A percentile compares a stretch with the other conserved stretches of the same genome.
These are phyloP conservation scores for Epizoanthus rinbou DNA, from an alignment of 92 coral and sea anemone genomes.

Conservation along the genomic window DNA sequence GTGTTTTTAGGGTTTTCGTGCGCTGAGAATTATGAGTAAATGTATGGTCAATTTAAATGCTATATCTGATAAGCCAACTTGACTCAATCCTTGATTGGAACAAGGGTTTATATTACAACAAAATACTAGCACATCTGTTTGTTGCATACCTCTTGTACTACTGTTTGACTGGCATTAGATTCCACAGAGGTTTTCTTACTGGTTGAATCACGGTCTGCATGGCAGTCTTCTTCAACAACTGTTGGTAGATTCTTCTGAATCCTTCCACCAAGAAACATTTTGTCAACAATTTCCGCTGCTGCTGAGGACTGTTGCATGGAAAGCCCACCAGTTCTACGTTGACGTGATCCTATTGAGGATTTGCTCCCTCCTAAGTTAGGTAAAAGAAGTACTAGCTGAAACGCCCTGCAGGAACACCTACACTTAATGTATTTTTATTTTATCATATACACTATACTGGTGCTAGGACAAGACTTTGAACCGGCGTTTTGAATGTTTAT, in stretches of 20 bases:
- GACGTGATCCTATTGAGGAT: conserved; percentile 55
- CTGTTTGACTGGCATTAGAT: conserved; percentile 55
- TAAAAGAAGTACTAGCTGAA: background rate
- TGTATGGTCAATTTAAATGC: too few relatives aligned
- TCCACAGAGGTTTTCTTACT: conserved; percentile 67
- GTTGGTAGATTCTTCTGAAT: conserved; percentile 87
- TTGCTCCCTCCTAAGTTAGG: conserved; percentile 42
- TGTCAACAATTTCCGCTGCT: conserved; percentile 75
- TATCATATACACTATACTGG: background rate
- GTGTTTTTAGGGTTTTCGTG: too few relatives aligned
- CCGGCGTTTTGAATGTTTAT: background rate
- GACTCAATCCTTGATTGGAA: too few relatives aligned
- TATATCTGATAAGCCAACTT: too few relatives aligned
- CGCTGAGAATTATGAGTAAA: too few relatives aligned
- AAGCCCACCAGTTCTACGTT: conserved; percentile 83
- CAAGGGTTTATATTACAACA: too few relatives aligned
- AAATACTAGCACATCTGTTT: background rate
- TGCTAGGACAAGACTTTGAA: background rate
- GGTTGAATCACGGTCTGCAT: conserved; percentile 61
- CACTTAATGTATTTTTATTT: too few relatives aligned
- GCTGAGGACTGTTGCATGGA: conserved; percentile 49
- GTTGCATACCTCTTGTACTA: conserved; percentile 55
- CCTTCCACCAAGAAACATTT: conserved; percentile 96
- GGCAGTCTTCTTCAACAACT: conserved; percentile 90
- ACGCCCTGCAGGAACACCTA: background rate